These are phyloP conservation scores for Trogon surrucura DNA, from an alignment of 2,113 vertebrate genomes.

Conservation along the genomic window DNA sequence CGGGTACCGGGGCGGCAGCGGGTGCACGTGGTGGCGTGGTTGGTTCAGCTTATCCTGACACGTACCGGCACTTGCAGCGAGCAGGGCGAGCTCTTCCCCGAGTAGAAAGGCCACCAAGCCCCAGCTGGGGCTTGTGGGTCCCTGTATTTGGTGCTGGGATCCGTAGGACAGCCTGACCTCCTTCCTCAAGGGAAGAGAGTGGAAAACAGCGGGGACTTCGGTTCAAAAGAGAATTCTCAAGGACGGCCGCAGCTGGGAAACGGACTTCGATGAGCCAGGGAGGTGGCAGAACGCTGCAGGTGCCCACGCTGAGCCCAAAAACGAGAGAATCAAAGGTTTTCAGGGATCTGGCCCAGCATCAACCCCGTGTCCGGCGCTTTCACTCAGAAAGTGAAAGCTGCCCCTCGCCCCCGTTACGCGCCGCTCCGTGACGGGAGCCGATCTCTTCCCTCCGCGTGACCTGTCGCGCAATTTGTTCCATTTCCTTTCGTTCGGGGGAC, in stretches of 20 bases:
- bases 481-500: not conserved
- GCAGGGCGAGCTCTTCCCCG: accelerated
- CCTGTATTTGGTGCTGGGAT: not conserved
- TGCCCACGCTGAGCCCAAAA: not conserved
- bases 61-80: not conserved
- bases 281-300: not conserved
- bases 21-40: too few species aligned
- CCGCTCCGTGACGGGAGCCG: not conserved
- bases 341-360: not conserved
- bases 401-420: not conserved
- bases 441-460: not conserved
- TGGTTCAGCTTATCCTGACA: too few species aligned
- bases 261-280: not conserved
- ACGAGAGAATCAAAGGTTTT: not conserved
- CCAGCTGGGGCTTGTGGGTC: not conserved
- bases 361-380: accelerated
- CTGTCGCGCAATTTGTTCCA: not conserved
- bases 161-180: not conserved
- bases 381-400: accelerated
- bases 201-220: not conserved
- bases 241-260: not conserved
- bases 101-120: not conserved
- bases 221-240: not conserved
- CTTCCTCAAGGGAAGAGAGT: not conserved
- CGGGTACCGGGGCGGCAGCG: not conserved